phyloP scores from a whole-genome alignment of 2,113 vertebrate genomes.

The Sphaerodactylus townsendi region DNA sequence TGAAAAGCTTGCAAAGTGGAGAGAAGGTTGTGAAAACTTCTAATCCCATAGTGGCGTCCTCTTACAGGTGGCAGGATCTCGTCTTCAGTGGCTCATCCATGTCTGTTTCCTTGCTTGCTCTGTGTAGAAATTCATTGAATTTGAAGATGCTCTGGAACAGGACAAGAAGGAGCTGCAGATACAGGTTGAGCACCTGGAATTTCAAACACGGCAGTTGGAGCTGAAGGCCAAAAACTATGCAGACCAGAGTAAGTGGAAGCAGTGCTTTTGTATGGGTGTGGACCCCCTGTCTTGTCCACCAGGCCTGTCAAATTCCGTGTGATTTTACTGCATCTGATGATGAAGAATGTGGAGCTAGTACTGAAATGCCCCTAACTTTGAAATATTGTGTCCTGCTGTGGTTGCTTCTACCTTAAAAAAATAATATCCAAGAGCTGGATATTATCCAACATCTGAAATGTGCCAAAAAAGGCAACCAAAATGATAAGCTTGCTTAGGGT shows the following conservation, averaged over 20 bases:
- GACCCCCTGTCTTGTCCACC: neutral
- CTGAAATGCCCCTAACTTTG: too few species aligned
- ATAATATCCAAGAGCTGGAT: too few species aligned
- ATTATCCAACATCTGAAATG: too few species aligned
- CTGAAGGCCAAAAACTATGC: slow-evolving; percentile 95
- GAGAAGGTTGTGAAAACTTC: too few species aligned
- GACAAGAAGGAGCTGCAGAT: slow-evolving; percentile 97
- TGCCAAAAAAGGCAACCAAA: too few species aligned
- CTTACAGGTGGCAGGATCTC: neutral
- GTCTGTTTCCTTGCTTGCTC: slow-evolving; percentile 2
- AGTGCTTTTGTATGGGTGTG: neutral
- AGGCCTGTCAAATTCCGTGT: neutral
- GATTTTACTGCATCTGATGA: neutral
- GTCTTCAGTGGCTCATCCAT: neutral
- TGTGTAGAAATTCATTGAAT: slow-evolving; percentile 96
- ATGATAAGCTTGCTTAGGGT: too few species aligned
- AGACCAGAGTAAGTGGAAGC: slow-evolving; percentile 87
- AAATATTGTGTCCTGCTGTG: too few species aligned
- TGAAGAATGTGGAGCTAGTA: too few species aligned
- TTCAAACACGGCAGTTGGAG: slow-evolving; percentile 93
- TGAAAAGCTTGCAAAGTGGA: too few species aligned
- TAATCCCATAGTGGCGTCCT: too few species aligned
- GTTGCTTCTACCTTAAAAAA: too few species aligned
- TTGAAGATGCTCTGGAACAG: slow-evolving; percentile 95
- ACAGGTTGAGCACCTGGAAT: slow-evolving; percentile 91